Conservation (phyloP, 2,797 vertebrate species). For the Tragopan temminckii region DNA sequence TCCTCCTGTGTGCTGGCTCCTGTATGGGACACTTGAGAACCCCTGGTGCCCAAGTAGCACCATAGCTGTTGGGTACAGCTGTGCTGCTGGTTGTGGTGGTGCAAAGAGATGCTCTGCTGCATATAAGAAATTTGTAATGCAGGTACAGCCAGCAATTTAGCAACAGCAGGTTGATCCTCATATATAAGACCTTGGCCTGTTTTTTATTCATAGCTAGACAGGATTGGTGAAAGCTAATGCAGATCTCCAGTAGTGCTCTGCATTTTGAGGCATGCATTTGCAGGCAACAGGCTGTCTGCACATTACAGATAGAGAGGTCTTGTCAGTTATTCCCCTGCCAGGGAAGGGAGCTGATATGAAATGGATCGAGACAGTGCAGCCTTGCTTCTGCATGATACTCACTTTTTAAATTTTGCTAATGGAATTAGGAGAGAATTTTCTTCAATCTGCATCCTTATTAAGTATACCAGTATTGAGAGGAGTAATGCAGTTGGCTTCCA, state of each 20-base stretch:
- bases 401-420: not conserved
- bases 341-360: rapidly evolving
- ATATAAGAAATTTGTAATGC: not conserved
- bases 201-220: not conserved
- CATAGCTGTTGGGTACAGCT: not conserved
- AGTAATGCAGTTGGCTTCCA: slow-evolving; percentile 19
- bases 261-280: not conserved
- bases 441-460: not conserved
- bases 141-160: not conserved
- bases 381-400: not conserved
- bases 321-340: not conserved
- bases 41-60: not conserved
- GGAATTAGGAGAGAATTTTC: not conserved
- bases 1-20: not conserved
- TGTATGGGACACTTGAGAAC: not conserved
- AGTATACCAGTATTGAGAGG: not conserved
- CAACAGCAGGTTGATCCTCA: not conserved
- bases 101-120: not conserved
- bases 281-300: not conserved
- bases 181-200: not conserved
- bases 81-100: not conserved
- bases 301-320: rapidly evolving
- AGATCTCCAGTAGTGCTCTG: not conserved
- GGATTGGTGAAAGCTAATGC: not conserved
- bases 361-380: not conserved